Conservation (phyloP, 2,113 vertebrate genomes). For the Percopsis transmontana region DNA sequence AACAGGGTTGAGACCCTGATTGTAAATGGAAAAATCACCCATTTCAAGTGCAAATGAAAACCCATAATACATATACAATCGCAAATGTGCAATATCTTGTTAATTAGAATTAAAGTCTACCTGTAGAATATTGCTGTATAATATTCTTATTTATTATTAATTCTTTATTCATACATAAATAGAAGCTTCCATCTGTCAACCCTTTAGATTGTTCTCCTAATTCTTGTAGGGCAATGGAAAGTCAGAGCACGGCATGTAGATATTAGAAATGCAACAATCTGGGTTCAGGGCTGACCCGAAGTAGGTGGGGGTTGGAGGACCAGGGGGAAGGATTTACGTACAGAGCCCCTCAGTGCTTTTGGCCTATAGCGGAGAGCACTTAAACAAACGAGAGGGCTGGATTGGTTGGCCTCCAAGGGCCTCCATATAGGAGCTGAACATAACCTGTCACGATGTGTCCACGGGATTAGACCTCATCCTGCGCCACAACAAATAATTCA, state of each 20-base stretch:
- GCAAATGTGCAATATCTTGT: neutral
- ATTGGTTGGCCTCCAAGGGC: slow-evolving; percentile 45
- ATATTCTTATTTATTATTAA: neutral
- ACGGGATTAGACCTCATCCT: slow-evolving; percentile 22
- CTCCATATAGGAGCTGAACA: slow-evolving; percentile 44
- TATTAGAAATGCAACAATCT: slow-evolving; percentile 46
- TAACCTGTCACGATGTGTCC: slow-evolving; percentile 54
- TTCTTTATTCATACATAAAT: neutral
- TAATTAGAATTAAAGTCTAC: neutral
- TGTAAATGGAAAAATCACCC: slow-evolving; percentile 38
- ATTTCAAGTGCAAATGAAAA: slow-evolving; percentile 28
- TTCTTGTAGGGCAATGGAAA: slow-evolving; percentile 35
- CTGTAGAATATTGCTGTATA: neutral
- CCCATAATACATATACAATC: slow-evolving; percentile 12
- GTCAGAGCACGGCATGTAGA: slow-evolving; percentile 39
- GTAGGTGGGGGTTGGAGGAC: slow-evolving; percentile 13
- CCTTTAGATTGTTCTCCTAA: slow-evolving; percentile 10
- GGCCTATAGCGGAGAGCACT: slow-evolving; percentile 56
- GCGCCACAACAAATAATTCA: neutral
- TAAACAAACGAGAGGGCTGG: slow-evolving; percentile 53
- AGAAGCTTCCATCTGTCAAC: neutral
- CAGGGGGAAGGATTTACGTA: slow-evolving; percentile 39
- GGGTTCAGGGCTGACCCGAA: slow-evolving; percentile 24
- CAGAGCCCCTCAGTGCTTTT: slow-evolving; percentile 45
- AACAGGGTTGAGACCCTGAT: slow-evolving; percentile 56